A percentile compares a stretch with the other conserved stretches of the same genome.
phyloP scores from a whole-genome alignment of 2,113 vertebrate genomes.

The Malurus elegans region DNA sequence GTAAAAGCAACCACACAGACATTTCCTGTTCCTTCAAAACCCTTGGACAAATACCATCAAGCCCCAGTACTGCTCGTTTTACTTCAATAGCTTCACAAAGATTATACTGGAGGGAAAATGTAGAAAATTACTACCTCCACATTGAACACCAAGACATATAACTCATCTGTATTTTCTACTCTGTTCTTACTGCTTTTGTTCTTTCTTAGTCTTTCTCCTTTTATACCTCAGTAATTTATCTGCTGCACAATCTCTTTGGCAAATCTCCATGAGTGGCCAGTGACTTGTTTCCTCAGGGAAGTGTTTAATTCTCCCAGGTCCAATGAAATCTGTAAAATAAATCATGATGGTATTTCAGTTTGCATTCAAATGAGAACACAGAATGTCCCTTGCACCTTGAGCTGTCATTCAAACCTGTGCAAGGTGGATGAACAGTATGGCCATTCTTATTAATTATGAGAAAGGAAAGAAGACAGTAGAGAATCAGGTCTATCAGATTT shows the following conservation, averaged over 20 bases:
- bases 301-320: neutral
- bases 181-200: neutral
- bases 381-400: neutral
- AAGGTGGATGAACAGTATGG: neutral
- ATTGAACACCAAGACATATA: neutral
- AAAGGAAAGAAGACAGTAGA: neutral
- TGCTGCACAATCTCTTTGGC: neutral
- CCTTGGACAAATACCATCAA: neutral
- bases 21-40: neutral
- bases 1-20: neutral
- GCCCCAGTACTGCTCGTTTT: neutral
- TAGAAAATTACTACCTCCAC: neutral
- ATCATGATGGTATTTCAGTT: neutral
- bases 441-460: neutral
- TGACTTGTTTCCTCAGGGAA: neutral
- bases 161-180: neutral
- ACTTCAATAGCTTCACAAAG: neutral
- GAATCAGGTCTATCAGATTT: neutral
- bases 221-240: neutral
- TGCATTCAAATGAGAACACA: conserved; percentile 2
- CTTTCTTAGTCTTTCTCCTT: neutral
- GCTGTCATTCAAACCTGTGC: neutral
- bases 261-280: neutral
- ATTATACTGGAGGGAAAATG: neutral
- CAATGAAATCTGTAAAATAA: neutral